Conservation (phyloP, 2,888 invertebrate species). For the Listrodromus nycthemerus region DNA sequence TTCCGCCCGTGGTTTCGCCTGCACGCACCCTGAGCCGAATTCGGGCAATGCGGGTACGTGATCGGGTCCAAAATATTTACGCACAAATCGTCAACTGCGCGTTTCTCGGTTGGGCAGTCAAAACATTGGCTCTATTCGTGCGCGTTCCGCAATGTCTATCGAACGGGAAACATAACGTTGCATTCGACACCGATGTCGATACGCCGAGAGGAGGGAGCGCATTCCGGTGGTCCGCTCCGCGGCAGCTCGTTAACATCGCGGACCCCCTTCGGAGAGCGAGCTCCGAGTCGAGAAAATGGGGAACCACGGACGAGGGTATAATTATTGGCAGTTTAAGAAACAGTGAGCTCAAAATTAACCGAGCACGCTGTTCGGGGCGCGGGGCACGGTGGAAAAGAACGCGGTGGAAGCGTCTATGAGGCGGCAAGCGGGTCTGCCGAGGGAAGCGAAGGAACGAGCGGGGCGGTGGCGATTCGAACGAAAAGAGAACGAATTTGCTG, state of each 20-base stretch:
- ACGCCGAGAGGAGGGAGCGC: neutral
- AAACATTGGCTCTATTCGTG: slow-evolving; percentile 23
- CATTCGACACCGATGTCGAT: neutral
- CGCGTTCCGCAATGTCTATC: slow-evolving; percentile 34
- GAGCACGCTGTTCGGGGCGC: too few relatives aligned
- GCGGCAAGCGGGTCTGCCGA: neutral
- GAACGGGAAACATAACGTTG: slow-evolving; percentile 2
- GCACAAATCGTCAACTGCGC: slow-evolving; percentile 11
- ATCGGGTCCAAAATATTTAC: slow-evolving; percentile 60
- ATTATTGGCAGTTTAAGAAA: neutral
- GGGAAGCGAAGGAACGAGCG: neutral
- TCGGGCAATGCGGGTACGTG: slow-evolving; percentile 48
- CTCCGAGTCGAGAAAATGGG: neutral
- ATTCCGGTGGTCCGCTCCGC: neutral
- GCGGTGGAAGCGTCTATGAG: neutral
- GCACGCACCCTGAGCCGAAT: neutral
- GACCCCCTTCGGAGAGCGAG: slow-evolving; percentile 4
- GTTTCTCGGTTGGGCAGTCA: slow-evolving; percentile 39
- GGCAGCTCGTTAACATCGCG: slow-evolving; percentile 5
- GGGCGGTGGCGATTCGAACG: neutral
- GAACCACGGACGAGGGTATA: neutral
- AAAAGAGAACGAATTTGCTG: slow-evolving; percentile 35
- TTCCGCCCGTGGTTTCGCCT: too few relatives aligned
- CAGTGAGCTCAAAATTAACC: too few relatives aligned
- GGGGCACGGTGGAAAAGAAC: too few relatives aligned